Evolutionary conservation across 2,113 vertebrate genomes (phyloP).

Genomic region (Melanerpes aurifrons): DNA sequence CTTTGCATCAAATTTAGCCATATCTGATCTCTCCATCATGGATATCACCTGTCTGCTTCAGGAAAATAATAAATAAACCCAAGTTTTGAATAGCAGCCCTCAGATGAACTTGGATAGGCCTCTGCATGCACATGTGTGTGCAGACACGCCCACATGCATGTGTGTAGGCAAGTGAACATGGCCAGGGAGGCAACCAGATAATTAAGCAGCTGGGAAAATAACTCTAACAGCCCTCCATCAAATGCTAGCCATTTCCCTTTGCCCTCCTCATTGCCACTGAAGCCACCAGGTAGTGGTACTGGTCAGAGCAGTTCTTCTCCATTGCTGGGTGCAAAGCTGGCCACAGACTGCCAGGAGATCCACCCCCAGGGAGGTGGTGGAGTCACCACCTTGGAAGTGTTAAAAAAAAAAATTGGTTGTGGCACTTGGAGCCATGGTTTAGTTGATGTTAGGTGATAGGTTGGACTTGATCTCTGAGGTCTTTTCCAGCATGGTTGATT

Average conservation of each 20-base stretch:
- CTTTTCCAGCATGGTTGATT: too few relatives aligned
- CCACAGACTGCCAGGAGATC: not conserved
- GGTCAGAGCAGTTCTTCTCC: not conserved
- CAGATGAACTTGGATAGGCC: not conserved
- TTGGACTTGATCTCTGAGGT: too few relatives aligned
- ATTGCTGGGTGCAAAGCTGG: not conserved
- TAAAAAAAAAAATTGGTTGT: too few relatives aligned
- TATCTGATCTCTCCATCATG: not conserved
- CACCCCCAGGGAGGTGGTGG: too few relatives aligned
- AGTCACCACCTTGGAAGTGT: too few relatives aligned
- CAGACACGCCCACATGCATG: rapidly evolving
- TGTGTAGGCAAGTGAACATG: not conserved
- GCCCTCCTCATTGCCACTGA: not conserved
- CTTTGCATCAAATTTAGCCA: not conserved
- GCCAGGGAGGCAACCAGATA: rapidly evolving
- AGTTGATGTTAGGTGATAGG: too few relatives aligned
- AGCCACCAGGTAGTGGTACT: not conserved
- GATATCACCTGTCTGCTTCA: not conserved
- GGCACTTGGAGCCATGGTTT: too few relatives aligned
- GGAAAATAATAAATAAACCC: not conserved
- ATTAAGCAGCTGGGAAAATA: not conserved
- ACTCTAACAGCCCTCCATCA: not conserved
- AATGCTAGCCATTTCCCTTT: not conserved
- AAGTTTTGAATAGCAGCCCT: not conserved
- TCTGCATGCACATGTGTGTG: rapidly evolving